Evolutionary conservation across 2,888 invertebrate genomes (phyloP).

Genomic region (Pristionchus mayeri): DNA sequence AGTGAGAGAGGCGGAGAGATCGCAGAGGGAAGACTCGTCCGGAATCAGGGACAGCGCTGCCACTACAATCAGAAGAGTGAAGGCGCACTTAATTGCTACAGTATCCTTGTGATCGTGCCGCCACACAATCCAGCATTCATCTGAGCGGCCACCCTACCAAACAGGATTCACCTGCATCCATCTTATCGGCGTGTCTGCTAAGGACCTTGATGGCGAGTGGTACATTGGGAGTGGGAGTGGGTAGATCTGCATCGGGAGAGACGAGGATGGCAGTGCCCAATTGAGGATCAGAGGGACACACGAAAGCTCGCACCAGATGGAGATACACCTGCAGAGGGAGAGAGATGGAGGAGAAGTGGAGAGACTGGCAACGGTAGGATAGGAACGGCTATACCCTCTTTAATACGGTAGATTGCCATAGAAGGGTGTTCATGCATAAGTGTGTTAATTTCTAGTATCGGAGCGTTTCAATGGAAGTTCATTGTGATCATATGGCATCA

Average conservation of each 20-base stretch:
- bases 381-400: too few relatives aligned
- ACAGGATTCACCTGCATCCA: constrained; percentile 87
- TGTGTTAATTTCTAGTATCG: too few relatives aligned
- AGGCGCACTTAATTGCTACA: too few relatives aligned
- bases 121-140: constrained; percentile 25
- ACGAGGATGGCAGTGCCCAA: constrained; percentile 70
- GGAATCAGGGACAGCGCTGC: constrained; percentile 86
- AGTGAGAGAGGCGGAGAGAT: constrained; percentile 82
- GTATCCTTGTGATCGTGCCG: too few relatives aligned
- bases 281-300: constrained; percentile 80
- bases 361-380: not conserved
- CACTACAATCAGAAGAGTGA: too few relatives aligned
- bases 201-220: constrained; percentile 87
- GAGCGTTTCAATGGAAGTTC: too few relatives aligned
- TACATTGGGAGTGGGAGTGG: constrained; percentile 82
- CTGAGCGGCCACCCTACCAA: too few relatives aligned
- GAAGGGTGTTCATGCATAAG: not conserved
- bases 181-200: constrained; percentile 87
- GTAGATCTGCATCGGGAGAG: constrained; percentile 51
- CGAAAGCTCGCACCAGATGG: constrained; percentile 81
- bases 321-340: constrained; percentile 82
- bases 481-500: too few relatives aligned
- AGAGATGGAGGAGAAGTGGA: not conserved
- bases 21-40: constrained; percentile 85
- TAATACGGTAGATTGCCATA: too few relatives aligned